Percentiles rank a stretch among this genome's conserved stretches.
phyloP scores from a whole-genome alignment of 2,888 invertebrate genomes.

The Tineola bisselliella region DNA sequence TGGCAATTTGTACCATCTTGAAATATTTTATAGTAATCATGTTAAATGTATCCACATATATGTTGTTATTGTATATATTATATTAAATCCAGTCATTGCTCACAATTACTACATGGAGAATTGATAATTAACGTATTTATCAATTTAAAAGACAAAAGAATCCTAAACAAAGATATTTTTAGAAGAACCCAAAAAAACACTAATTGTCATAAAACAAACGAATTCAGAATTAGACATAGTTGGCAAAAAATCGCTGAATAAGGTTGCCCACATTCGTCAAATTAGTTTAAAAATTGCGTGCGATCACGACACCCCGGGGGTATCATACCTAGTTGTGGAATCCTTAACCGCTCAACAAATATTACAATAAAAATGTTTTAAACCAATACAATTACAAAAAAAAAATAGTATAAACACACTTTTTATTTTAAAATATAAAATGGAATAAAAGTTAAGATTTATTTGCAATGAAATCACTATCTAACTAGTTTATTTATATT shows the following conservation, averaged over 20 bases:
- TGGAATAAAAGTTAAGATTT: no score
- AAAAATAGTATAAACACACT: no score
- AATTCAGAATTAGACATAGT: slow-evolving; percentile 1
- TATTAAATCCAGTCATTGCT: no score
- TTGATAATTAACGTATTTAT: no score
- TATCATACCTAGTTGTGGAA: not conserved
- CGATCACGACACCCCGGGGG: slow-evolving; percentile 39
- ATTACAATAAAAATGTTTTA: no score
- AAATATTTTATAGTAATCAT: not conserved
- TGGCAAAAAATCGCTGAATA: slow-evolving; percentile 14
- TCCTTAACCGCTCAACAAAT: not conserved
- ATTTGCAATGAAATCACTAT: not conserved
- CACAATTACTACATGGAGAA: no score
- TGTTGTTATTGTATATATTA: no score
- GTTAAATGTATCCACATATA: not conserved
- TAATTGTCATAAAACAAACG: not conserved
- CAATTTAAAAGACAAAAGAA: not conserved
- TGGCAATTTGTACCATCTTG: not conserved
- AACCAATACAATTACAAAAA: no score
- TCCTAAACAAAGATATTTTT: not conserved
- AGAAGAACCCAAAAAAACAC: not conserved
- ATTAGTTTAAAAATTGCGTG: slow-evolving; percentile 31
- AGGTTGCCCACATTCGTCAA: slow-evolving; percentile 14
- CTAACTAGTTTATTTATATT: not conserved
- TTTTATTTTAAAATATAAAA: no score